Base-by-base conservation (phyloP, 1,140 invertebrate genomes). In the Cyphomyrmex costatus region DNA sequence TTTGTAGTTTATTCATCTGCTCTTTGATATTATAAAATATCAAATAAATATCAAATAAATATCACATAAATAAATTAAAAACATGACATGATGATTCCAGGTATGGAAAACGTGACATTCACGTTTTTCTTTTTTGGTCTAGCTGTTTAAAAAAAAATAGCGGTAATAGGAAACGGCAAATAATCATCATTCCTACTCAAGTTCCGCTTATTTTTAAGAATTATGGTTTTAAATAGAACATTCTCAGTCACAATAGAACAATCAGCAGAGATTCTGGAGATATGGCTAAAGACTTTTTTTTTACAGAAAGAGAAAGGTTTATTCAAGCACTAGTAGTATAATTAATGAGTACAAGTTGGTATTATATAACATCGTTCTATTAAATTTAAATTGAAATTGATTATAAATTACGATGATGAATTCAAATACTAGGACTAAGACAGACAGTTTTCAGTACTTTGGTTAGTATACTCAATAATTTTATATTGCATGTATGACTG, bases 391-490 rank as follows among this genome's bases (percentile, higher is more conserved):
- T 91, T 91, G 88, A 91, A 88, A 91, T 91, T 78, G 91, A 60
- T 91, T 91, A 91, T 91, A 91, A 91, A 91, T 92, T 91, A 92
- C 91, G 89, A 87, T 91, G 90, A 92, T 91, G 91, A 91, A 86
- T 91, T 91, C 85, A 88, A 92, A 90, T 92, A 91, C 88, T 92
- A 92, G 90, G 91, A 91, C 91, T 92, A 92, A 90, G 91, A 92
- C 90, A 91, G 88, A 92, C 91, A 86, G 85, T 92, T 92, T 91
- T 90, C 89, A 84, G 79, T 91, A 88, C 89, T 91, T 85, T 92
- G 87, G 82, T 88, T 71, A 89, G 86, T 89, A 88, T 91, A 89
- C 77, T 91, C 77, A 88, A 88, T 89, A n/a, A n/a, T n/a, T 91
- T 88, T 74, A 88, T 89, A 89, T 91, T 91, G 85, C 88, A 78